Percentiles rank a stretch among this genome's conserved stretches.
Conservation (phyloP, 2,888 invertebrate species). For the Andrena marginata region DNA sequence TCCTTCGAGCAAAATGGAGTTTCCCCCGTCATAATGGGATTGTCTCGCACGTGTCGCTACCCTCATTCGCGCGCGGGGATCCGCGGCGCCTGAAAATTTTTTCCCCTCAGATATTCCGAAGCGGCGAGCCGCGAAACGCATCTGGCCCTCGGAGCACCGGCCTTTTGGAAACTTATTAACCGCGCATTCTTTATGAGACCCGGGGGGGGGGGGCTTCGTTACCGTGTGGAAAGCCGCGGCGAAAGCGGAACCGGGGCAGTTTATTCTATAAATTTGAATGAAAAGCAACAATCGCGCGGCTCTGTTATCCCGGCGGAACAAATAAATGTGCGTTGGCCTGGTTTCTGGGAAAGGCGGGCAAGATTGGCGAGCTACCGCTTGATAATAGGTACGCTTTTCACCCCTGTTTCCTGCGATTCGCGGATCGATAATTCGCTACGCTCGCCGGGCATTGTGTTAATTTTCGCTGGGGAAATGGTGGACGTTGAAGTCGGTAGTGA, state of each 20-base stretch:
- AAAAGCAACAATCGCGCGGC: conserved; percentile 41
- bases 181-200: conserved; percentile 14
- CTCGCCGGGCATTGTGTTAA: not conserved
- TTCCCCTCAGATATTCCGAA: conserved; percentile 7
- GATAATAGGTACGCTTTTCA: conserved; percentile 21
- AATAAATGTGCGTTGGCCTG: conserved; percentile 50
- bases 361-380: conserved; percentile 27
- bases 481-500: not conserved
- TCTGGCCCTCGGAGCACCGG: not conserved
- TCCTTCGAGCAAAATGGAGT: conserved; percentile 29
- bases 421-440: conserved; percentile 14
- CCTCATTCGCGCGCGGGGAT: conserved; percentile 19
- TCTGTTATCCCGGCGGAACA: conserved; percentile 38
- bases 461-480: not conserved
- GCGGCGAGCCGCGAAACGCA: conserved; percentile 27
- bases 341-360: conserved; percentile 15
- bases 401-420: conserved; percentile 5
- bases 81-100: conserved; percentile 14
- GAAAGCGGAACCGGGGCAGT: conserved; percentile 10
- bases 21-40: conserved; percentile 16
- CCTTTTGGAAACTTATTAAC: conserved; percentile 34
- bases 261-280: conserved; percentile 51
- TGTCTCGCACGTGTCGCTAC: conserved; percentile 45
- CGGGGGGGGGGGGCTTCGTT: conserved; percentile 2
- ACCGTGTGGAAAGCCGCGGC: conserved; percentile 7